Evolutionary conservation across 2,888 invertebrate genomes (phyloP).

Genomic region (Pachydiplax longipennis): DNA sequence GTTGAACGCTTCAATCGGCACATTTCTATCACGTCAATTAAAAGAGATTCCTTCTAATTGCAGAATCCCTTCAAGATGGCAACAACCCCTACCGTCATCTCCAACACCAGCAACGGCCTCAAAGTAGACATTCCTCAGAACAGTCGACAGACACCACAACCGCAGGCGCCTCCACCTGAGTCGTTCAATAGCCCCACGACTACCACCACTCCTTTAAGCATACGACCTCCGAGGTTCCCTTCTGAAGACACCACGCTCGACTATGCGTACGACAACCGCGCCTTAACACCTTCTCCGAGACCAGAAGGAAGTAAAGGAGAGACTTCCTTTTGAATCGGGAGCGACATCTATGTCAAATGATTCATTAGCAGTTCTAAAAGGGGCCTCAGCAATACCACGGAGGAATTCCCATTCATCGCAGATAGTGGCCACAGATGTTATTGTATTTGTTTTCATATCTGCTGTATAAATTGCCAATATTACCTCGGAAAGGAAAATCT

Average conservation of each 20-base stretch:
- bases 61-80: background rate
- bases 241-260: constrained; percentile 80
- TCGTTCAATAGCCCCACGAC: constrained; percentile 67
- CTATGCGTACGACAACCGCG: constrained; percentile 82
- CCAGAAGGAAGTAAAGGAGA: constrained; percentile 33
- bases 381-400: too few species aligned
- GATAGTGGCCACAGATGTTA: too few species aligned
- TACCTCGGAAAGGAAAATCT: too few species aligned
- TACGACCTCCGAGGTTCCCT: constrained; percentile 64
- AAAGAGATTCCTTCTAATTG: background rate
- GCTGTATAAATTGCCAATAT: too few species aligned
- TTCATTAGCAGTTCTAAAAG: too few species aligned
- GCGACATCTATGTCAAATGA: too few species aligned
- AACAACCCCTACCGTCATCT: background rate
- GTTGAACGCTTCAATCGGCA: too few species aligned
- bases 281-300: constrained; percentile 71
- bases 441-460: too few species aligned
- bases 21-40: too few species aligned
- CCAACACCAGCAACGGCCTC: constrained; percentile 51
- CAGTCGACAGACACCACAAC: constrained; percentile 14
- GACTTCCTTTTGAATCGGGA: background rate
- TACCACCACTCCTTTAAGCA: constrained; percentile 73
- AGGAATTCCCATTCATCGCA: too few species aligned
- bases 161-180: background rate
- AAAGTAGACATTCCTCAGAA: constrained; percentile 55